Evolutionary conservation across 1,140 invertebrate genomes (phyloP).

Genomic region (Drosophila arawakana): DNA sequence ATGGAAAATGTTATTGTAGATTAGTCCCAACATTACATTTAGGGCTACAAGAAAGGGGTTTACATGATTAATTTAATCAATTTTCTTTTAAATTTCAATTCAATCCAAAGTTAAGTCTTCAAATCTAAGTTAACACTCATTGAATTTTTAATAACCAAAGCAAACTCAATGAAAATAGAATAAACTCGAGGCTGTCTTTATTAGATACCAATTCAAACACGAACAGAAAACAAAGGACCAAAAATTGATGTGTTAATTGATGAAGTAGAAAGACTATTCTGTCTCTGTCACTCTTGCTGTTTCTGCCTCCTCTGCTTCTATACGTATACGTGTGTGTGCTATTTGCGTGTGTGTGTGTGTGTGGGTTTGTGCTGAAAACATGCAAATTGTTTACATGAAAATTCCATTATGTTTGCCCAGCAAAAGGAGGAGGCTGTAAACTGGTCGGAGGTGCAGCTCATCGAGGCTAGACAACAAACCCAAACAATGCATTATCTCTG

Average conservation of each 20-base stretch:
- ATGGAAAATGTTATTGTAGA: too few species aligned
- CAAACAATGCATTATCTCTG: conserved; percentile 66
- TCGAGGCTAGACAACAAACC: conserved; percentile 62
- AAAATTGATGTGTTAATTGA: conserved; percentile 69
- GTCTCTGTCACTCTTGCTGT: not conserved
- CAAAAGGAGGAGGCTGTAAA: conserved; percentile 40
- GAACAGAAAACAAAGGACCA: conserved; percentile 27
- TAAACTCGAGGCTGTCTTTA: conserved; percentile 33
- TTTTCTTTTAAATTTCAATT: not conserved
- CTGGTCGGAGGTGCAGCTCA: conserved; percentile 48
- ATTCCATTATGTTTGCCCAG: conserved; percentile 70
- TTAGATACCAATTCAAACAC: conserved; percentile 40
- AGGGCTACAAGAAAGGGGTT: too few species aligned
- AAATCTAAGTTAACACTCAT: conserved; percentile 8
- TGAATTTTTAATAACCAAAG: conserved; percentile 2
- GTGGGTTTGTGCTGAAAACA: conserved; percentile 51
- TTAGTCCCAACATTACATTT: too few species aligned
- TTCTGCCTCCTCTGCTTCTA: not conserved
- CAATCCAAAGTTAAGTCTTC: not conserved
- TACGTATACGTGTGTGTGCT: not conserved
- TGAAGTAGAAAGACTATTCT: conserved; percentile 33
- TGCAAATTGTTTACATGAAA: conserved; percentile 77
- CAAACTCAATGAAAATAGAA: conserved; percentile 11
- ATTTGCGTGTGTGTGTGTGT: conserved; percentile 4
- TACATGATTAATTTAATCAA: too few species aligned